Base-by-base conservation (phyloP, 2,888 invertebrate species). In the Halictus quadricinctus region DNA sequence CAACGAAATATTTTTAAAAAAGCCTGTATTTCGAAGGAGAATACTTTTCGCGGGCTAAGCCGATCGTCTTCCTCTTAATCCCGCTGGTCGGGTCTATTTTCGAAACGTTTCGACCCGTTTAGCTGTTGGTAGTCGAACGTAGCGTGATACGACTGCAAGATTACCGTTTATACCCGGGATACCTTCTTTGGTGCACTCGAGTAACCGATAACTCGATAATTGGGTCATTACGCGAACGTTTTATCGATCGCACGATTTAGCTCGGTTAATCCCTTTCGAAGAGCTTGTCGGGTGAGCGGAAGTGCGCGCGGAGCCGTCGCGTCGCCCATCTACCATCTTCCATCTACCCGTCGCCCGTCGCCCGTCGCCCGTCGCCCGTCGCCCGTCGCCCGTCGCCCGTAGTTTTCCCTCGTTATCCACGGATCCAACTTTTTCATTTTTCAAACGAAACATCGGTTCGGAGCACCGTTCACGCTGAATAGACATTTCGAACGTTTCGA, bases 161-260 rank as follows among this genome's bases (percentile, higher is more conserved):
- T 80, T 58, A 81, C 18, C 60, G 41, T n/a, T 41, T 60, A 48
- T 75, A 43, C 13, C 43, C 69, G 64, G 60, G 25, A 43, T 46
- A 50, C 15, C 46, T 75, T 73, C 64, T 66, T 76, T 64, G 41
- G 43, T 60, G 64, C 81, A 41, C 80, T 75, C 54, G 50, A 72
- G 43, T 58, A 72, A 76, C 70, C 83, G 82, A 88, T 88, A 89
- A 90, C 80, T 90, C 86, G 77, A 83, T 90, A 89, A 89, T 90
- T 90, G 81, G 90, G 83, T 88, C 90, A 83, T 89, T 89, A 88
- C 83, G 29, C 78, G 83, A 83, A 83, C 76, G 80, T 73, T 83
- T 83, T 83, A 90, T 89, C 70, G 89, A 88, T 89, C 89, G 81
- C 72, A 72, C 75, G 73, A 89, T 89, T 88, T 81, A 84, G 83